A percentile compares a stretch with the other conserved stretches of the same genome.
These are phyloP conservation scores for Galbula dea DNA, from an alignment of 2,113 vertebrate species.

Conservation along the genomic window DNA sequence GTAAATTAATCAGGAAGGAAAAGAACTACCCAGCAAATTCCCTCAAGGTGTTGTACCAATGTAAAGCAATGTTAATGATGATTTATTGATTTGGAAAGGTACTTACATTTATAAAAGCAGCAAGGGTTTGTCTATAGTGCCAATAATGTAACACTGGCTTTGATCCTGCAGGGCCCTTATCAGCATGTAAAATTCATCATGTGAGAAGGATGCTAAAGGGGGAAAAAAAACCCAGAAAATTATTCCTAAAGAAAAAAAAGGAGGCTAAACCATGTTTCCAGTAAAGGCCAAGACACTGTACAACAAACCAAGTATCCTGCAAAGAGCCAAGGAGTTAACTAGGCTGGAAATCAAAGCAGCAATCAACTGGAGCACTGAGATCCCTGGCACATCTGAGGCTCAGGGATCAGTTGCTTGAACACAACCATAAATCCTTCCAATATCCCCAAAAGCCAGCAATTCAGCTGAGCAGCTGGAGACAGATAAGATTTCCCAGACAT, in stretches of 20 bases:
- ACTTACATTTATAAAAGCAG: slow-evolving; percentile 25
- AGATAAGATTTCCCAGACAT: not conserved
- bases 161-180: not conserved
- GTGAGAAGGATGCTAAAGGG: not conserved
- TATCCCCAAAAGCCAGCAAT: not conserved
- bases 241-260: not conserved
- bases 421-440: not conserved
- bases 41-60: not conserved
- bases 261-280: not conserved
- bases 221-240: accelerated
- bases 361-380: not conserved
- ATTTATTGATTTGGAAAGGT: slow-evolving; percentile 73
- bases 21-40: slow-evolving; percentile 58
- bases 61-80: slow-evolving; percentile 62
- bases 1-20: slow-evolving; percentile 64
- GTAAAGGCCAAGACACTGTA: not conserved
- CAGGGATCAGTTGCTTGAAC: not conserved
- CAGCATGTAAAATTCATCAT: not conserved
- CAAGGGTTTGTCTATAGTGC: not conserved
- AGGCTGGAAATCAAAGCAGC: not conserved
- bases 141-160: not conserved
- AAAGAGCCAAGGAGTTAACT: not conserved
- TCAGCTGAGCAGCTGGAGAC: not conserved
- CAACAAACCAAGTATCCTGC: not conserved
- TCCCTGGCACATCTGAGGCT: not conserved